phyloP scores from a whole-genome alignment of 2,888 invertebrate genomes.

The Caenorhabditis sp. region DNA sequence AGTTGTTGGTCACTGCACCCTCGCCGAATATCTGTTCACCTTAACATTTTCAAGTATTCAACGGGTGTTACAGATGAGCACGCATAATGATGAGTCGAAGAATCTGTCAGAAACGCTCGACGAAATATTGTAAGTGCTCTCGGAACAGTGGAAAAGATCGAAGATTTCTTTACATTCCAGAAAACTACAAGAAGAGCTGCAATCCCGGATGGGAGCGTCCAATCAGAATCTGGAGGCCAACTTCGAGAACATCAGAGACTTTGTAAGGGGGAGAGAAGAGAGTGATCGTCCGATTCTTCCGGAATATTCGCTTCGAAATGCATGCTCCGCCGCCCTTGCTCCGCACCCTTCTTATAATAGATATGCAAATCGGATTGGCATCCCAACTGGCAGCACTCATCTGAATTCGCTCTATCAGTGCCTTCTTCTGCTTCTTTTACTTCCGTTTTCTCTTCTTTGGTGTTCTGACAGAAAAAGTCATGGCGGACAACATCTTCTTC shows the following conservation, averaged over 20 bases:
- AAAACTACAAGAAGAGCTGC: conserved; percentile 44
- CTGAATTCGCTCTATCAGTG: conserved; percentile 39
- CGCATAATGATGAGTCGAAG: conserved; percentile 20
- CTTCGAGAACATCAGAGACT: conserved; percentile 45
- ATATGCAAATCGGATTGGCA: conserved; percentile 45
- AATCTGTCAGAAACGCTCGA: conserved; percentile 23
- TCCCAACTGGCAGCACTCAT: conserved; percentile 34
- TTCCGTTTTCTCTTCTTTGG: conserved; percentile 32
- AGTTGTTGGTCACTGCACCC: conserved; percentile 36
- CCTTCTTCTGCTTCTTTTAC: background rate
- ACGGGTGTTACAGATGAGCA: conserved; percentile 38
- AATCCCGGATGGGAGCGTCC: conserved; percentile 10
- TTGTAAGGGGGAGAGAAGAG: conserved; percentile 17
- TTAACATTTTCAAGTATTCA: background rate
- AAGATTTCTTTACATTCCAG: conserved; percentile 22
- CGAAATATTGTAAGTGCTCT: conserved; percentile 39
- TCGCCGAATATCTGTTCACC: too few relatives aligned
- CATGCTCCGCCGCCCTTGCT: conserved; percentile 18
- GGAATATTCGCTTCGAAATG: too few relatives aligned
- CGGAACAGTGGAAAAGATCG: too few relatives aligned
- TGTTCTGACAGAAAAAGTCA: conserved; percentile 40
- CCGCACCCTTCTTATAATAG: conserved; percentile 28
- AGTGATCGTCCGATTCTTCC: conserved; percentile 1
- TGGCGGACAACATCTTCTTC: background rate
- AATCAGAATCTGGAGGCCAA: conserved; percentile 43